phyloP scores from a whole-genome alignment of 2,797 vertebrate species.

The Galagoides demidoff region DNA sequence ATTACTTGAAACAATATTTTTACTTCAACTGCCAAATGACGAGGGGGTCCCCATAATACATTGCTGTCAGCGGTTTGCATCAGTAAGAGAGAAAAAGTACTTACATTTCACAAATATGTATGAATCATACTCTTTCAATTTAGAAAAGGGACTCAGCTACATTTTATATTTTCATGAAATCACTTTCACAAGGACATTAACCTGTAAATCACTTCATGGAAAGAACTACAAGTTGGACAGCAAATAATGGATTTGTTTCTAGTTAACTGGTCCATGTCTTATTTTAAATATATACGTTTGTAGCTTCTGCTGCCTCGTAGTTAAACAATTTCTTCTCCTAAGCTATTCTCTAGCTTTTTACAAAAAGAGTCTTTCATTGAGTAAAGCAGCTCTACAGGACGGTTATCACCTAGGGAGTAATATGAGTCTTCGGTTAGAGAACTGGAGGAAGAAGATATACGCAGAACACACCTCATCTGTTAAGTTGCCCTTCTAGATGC shows the following conservation, averaged over 20 bases:
- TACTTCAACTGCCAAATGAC: constrained; percentile 23
- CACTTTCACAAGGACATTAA: neutral
- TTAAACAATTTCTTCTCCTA: constrained; percentile 17
- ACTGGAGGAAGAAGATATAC: neutral
- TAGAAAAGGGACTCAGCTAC: constrained; percentile 4
- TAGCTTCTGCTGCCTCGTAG: neutral
- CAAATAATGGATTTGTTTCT: constrained; percentile 3
- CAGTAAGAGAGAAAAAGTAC: neutral
- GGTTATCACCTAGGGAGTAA: neutral
- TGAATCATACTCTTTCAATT: constrained; percentile 26
- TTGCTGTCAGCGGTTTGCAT: neutral
- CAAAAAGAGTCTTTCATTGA: neutral
- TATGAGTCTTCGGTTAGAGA: neutral
- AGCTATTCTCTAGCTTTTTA: neutral
- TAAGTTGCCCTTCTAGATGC: neutral
- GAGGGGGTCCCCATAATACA: neutral
- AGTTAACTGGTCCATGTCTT: neutral
- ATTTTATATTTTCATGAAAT: constrained; percentile 19
- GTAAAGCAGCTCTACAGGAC: constrained; percentile 1
- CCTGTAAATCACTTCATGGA: constrained; percentile 19
- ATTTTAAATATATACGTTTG: constrained; percentile 21
- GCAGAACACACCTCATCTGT: neutral
- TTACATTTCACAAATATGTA: constrained; percentile 44
- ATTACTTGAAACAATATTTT: constrained; percentile 51
- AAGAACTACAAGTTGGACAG: neutral